These are phyloP conservation scores for Donacobius atricapilla DNA, from an alignment of 2,113 vertebrate species.

Conservation along the genomic window DNA sequence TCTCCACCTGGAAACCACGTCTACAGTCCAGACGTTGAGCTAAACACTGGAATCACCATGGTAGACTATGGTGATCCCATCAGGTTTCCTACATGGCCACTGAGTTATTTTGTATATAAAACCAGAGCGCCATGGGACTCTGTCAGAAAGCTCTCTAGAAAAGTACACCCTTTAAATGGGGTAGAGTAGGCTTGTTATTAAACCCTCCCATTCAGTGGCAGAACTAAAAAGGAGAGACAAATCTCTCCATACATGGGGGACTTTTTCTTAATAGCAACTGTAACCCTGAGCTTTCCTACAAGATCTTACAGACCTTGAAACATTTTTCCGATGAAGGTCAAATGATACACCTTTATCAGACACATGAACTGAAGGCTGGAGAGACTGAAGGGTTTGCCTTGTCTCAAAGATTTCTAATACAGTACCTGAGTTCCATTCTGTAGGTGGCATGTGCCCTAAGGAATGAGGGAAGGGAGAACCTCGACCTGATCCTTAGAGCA, in stretches of 20 bases:
- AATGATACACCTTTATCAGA: accelerated
- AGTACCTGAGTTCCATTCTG: not conserved
- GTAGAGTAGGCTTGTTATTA: not conserved
- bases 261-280: not conserved
- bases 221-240: not conserved
- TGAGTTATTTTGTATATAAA: not conserved
- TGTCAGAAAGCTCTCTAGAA: not conserved
- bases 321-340: not conserved
- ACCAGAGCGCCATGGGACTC: not conserved
- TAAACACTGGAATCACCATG: not conserved
- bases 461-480: not conserved
- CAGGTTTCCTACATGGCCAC: not conserved
- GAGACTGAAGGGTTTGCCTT: not conserved
- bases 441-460: not conserved
- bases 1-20: not conserved
- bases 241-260: not conserved
- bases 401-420: not conserved
- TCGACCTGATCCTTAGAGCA: not conserved
- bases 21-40: not conserved
- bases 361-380: not conserved
- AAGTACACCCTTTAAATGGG: not conserved
- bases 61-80: not conserved
- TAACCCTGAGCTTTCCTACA: not conserved
- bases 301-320: not conserved
- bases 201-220: not conserved